phyloP scores from a whole-genome alignment of 2,888 invertebrate genomes.

The Andrena marginata region DNA sequence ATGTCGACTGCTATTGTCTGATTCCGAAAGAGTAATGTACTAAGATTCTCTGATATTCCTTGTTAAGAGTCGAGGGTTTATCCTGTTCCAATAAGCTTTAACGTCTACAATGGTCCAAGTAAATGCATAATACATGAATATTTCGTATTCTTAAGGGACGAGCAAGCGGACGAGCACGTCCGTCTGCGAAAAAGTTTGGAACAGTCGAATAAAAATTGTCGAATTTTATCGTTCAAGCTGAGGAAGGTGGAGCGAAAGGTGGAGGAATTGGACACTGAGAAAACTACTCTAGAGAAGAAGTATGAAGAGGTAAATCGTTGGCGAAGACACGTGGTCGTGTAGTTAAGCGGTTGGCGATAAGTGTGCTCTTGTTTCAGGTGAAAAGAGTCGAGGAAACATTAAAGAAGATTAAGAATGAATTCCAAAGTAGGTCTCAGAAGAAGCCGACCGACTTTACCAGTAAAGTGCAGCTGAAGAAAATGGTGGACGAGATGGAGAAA shows the following conservation, averaged over 20 bases:
- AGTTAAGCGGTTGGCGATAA: background rate
- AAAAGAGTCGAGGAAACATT: conserved; percentile 88
- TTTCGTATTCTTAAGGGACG: conserved; percentile 89
- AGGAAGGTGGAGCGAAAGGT: conserved; percentile 97
- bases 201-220: conserved; percentile 98
- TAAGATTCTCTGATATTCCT: background rate
- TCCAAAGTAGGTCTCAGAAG: conserved; percentile 90
- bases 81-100: conserved; percentile 15
- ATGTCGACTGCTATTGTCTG: background rate
- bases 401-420: conserved; percentile 89
- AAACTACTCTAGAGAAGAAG: conserved; percentile 90
- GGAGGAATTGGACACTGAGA: conserved; percentile 95
- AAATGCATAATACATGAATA: conserved; percentile 27
- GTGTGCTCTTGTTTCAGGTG: conserved; percentile 58
- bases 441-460: conserved; percentile 91
- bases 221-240: conserved; percentile 98
- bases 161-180: conserved; percentile 98
- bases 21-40: background rate
- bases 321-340: background rate
- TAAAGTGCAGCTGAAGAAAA: conserved; percentile 91
- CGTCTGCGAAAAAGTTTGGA: conserved; percentile 97
- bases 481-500: conserved; percentile 94
- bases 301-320: conserved; percentile 86
- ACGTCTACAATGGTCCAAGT: background rate
- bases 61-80: background rate